These are phyloP conservation scores for Entelurus aequoreus DNA, from an alignment of 2,113 vertebrate genomes.

Conservation along the genomic window DNA sequence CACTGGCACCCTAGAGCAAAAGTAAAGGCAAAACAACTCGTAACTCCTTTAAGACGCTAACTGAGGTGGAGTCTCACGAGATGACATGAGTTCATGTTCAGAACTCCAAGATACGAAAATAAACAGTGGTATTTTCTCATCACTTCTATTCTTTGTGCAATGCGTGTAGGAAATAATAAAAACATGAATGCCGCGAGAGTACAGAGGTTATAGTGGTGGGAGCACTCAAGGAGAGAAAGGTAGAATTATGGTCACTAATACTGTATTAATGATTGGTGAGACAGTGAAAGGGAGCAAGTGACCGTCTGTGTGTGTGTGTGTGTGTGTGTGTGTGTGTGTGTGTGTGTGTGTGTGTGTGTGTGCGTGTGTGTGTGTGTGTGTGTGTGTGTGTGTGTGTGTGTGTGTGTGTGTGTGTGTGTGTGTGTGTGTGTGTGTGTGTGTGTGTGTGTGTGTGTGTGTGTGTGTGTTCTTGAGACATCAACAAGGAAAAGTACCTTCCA, in stretches of 20 bases:
- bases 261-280: constrained; percentile 34
- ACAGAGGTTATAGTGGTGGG: not conserved
- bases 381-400: constrained; percentile 31
- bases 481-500: too few species aligned
- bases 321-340: constrained; percentile 34
- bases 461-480: too few species aligned
- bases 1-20: too few species aligned
- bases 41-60: too few species aligned
- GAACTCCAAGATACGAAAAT: too few species aligned
- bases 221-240: constrained; percentile 3
- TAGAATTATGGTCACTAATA: constrained; percentile 24
- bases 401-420: not conserved
- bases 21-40: too few species aligned
- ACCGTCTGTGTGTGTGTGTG: constrained; percentile 41
- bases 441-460: constrained; percentile 1
- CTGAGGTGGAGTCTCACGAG: too few species aligned
- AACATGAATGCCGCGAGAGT: constrained; percentile 42
- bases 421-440: constrained; percentile 38
- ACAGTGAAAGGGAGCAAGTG: constrained; percentile 31
- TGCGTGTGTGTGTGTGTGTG: constrained; percentile 24
- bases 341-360: too few species aligned
- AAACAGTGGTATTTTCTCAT: too few species aligned
- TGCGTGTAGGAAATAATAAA: not conserved
- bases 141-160: too few species aligned
- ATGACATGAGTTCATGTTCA: too few species aligned